Evolutionary conservation across 2,888 invertebrate genomes (phyloP).

Genomic region (Lypha dubia): DNA sequence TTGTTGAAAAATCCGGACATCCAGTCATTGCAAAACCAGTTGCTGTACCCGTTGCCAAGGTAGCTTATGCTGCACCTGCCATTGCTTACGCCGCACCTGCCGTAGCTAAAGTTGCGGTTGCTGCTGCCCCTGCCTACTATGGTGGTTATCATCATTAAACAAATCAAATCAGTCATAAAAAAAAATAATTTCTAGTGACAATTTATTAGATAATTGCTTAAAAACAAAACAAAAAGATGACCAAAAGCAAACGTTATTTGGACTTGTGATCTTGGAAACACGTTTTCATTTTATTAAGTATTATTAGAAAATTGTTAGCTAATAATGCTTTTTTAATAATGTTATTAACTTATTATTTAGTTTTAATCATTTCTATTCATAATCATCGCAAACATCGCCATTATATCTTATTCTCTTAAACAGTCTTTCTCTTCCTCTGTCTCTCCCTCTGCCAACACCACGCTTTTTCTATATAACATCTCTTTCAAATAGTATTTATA

Average conservation of each 20-base stretch:
- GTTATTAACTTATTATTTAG: conserved; percentile 72
- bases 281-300: conserved; percentile 34
- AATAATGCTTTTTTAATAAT: conserved; percentile 54
- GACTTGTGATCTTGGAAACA: conserved; percentile 60
- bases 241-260: conserved; percentile 58
- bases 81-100: background rate
- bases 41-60: conserved; percentile 77
- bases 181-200: conserved; percentile 66
- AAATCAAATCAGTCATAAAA: conserved; percentile 26
- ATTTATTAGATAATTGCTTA: conserved; percentile 15
- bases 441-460: conserved; percentile 18
- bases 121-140: conserved; percentile 74
- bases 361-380: conserved; percentile 61
- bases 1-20: conserved; percentile 85
- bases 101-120: conserved; percentile 75
- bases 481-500: conserved; percentile 49
- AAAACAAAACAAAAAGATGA: conserved; percentile 18
- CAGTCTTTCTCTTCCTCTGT: conserved; percentile 7
- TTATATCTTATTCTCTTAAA: conserved; percentile 24
- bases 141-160: conserved; percentile 74
- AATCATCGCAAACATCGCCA: conserved; percentile 40
- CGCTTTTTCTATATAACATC: conserved; percentile 45
- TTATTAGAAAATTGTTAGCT: conserved; percentile 34
- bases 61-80: conserved; percentile 78
- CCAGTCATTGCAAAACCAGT: conserved; percentile 75